These are phyloP conservation scores for Hypomecis punctinalis DNA, from an alignment of 2,888 invertebrate species.

Conservation along the genomic window DNA sequence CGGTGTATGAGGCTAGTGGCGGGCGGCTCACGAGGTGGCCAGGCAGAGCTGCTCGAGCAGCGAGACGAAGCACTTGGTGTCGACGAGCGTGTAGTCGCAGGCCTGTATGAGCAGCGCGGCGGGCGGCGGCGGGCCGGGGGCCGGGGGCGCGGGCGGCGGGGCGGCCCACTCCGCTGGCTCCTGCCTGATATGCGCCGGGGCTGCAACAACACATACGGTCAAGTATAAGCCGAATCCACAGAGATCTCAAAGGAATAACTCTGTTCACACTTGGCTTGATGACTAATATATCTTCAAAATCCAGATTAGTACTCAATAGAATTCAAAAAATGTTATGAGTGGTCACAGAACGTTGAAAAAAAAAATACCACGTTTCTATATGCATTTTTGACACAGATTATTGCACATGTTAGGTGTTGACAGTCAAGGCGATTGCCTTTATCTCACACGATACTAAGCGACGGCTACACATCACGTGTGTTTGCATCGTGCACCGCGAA, in stretches of 20 bases:
- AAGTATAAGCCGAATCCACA: too few relatives aligned
- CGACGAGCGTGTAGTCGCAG: not conserved
- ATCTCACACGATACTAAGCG: not conserved
- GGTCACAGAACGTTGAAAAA: too few relatives aligned
- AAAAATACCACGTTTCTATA: too few relatives aligned
- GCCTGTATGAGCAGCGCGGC: not conserved
- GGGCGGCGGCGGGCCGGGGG: constrained; percentile 23
- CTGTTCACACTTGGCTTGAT: too few relatives aligned
- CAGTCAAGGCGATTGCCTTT: not conserved
- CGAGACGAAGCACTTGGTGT: constrained; percentile 16
- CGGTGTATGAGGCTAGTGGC: not conserved
- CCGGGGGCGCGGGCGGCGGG: constrained; percentile 30
- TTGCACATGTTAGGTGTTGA: too few relatives aligned
- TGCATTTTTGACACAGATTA: too few relatives aligned
- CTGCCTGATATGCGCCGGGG: constrained; percentile 63
- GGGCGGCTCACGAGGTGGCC: not conserved
- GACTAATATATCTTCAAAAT: too few relatives aligned
- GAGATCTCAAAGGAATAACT: too few relatives aligned
- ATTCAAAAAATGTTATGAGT: too few relatives aligned
- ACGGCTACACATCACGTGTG: constrained; percentile 3
- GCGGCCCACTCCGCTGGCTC: constrained; percentile 35
- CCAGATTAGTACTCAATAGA: too few relatives aligned
- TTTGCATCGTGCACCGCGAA: not conserved
- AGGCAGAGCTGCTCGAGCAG: constrained; percentile 22
- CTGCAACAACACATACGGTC: constrained; percentile 48